Conservation (phyloP, 2,888 invertebrate genomes). For the Leptinotarsa rubiginosa region DNA sequence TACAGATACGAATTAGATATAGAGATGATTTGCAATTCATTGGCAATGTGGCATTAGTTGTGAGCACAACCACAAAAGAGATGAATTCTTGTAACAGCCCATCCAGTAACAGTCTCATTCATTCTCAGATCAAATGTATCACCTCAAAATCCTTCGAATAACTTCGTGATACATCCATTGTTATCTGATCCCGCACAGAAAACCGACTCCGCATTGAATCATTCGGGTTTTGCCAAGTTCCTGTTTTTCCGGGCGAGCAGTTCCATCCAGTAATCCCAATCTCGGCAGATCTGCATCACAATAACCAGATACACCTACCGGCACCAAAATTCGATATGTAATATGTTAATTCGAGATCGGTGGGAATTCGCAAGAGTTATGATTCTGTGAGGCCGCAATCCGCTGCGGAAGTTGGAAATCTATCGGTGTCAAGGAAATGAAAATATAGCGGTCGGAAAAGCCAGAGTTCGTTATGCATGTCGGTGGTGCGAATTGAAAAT, state of each 20-base stretch:
- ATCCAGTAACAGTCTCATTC: not conserved
- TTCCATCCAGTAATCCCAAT: constrained; percentile 8
- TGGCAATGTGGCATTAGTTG: too few species aligned
- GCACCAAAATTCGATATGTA: constrained; percentile 19
- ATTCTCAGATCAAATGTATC: not conserved
- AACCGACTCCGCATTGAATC: constrained; percentile 8
- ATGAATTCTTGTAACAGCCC: too few species aligned
- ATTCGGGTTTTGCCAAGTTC: constrained; percentile 10
- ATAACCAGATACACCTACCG: constrained; percentile 19
- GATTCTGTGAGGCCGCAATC: constrained; percentile 24
- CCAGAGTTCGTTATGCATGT: constrained; percentile 15
- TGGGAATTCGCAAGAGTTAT: constrained; percentile 30
- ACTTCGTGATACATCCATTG: not conserved
- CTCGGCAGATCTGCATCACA: constrained; percentile 19
- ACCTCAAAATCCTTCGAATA: not conserved
- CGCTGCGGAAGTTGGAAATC: constrained; percentile 28
- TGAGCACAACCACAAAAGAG: too few species aligned
- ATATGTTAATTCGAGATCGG: constrained; percentile 33
- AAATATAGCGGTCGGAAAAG: constrained; percentile 12
- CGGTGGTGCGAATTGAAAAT: constrained; percentile 11
- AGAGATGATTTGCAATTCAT: too few species aligned
- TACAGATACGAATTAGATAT: too few species aligned
- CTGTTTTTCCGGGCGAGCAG: constrained; percentile 14
- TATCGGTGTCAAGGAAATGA: constrained; percentile 21
- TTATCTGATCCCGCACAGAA: not conserved